phyloP scores from a whole-genome alignment of 2,888 invertebrate genomes.

The Stenolophus ochropezus region DNA sequence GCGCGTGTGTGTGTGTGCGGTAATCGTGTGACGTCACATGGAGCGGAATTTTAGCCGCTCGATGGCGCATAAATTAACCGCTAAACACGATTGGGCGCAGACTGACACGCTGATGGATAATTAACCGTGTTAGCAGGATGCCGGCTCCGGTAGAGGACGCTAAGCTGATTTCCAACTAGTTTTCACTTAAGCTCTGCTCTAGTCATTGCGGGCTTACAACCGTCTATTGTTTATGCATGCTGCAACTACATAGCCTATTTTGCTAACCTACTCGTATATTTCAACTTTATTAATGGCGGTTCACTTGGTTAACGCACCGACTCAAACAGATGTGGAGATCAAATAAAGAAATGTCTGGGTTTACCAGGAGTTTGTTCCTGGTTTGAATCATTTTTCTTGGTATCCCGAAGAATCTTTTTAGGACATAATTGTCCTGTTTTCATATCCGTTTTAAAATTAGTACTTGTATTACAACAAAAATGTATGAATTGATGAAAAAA shows the following conservation, averaged over 20 bases:
- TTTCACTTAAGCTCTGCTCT: slow-evolving; percentile 1
- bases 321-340: too few species aligned
- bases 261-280: too few species aligned
- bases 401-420: too few species aligned
- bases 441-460: too few species aligned
- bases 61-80: slow-evolving; percentile 67
- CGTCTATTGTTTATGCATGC: neutral
- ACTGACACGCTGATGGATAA: slow-evolving; percentile 48
- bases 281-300: too few species aligned
- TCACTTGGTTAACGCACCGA: too few species aligned
- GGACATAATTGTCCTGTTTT: too few species aligned
- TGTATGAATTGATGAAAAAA: too few species aligned
- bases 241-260: neutral
- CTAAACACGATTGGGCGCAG: slow-evolving; percentile 65
- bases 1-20: neutral
- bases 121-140: slow-evolving; percentile 47
- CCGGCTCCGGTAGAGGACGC: neutral
- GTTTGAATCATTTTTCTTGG: too few species aligned
- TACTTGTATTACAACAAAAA: too few species aligned
- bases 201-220: neutral
- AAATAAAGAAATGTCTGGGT: too few species aligned
- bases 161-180: neutral
- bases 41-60: slow-evolving; percentile 61
- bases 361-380: too few species aligned
- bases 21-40: slow-evolving; percentile 54